Conservation (phyloP, 2,888 invertebrate species). For the Gymnocheta viridis region DNA sequence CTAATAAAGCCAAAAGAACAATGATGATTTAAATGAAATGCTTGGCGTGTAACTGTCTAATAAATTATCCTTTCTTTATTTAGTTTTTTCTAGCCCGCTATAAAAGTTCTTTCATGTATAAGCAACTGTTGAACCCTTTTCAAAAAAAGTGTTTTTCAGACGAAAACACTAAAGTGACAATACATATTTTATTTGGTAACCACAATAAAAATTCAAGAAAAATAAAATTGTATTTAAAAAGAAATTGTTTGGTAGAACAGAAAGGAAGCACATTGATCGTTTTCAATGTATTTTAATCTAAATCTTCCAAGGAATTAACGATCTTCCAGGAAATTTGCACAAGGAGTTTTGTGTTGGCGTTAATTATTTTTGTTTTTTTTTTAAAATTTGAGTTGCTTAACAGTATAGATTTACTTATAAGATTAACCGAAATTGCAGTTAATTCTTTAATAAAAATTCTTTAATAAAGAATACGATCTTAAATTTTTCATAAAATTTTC, state of each 20-base stretch:
- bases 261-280: neutral
- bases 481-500: no score
- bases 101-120: constrained; percentile 31
- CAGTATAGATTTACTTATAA: no score
- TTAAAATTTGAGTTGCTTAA: no score
- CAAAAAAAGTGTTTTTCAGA: constrained; percentile 55
- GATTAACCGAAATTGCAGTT: no score
- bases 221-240: neutral
- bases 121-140: constrained; percentile 67
- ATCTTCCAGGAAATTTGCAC: no score
- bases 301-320: no score
- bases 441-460: no score
- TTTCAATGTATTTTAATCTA: neutral
- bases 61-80: constrained; percentile 74
- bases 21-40: constrained; percentile 77
- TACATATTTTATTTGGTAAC: constrained; percentile 65
- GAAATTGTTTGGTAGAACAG: constrained; percentile 10
- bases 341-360: no score
- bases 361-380: no score
- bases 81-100: constrained; percentile 19
- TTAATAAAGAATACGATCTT: no score
- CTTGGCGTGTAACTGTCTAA: constrained; percentile 79
- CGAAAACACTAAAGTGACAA: constrained; percentile 66
- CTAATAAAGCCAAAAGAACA: constrained; percentile 60
- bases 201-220: constrained; percentile 21